Evolutionary conservation across 2,888 invertebrate species (phyloP), one percentile per base, ranked within the genome.

Genomic region (Physocephala rufipes): DNA sequence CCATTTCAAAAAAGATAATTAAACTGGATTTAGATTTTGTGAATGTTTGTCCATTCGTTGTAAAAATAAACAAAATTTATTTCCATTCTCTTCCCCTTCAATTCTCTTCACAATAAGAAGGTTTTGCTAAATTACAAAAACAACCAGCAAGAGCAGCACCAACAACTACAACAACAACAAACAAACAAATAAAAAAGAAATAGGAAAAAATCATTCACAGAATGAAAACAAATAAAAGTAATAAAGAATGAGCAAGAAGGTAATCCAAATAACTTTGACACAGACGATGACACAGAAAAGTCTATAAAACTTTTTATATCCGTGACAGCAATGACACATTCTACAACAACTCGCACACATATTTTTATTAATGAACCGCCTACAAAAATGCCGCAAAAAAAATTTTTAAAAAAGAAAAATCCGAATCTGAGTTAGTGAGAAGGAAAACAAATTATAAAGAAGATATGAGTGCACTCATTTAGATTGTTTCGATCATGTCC

Each of bases 241-340:
- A n/a, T n/a, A n/a, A n/a, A n/a, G n/a, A n/a, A n/a, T n/a, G n/a
- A n/a, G n/a, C n/a, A n/a, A n/a, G n/a, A n/a, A n/a, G n/a, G n/a
- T n/a, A n/a, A n/a, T n/a, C n/a, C n/a, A 19, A 62, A 21, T 28
- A 30, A 61, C 26, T 61, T n/a, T 13, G 26, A 13, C 2, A 30
- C 26, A 43, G 21, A 62, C n/a, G 30, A 19, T 51, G 51, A 53
- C 51, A 28, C 13, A n/a, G 49, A 26, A 65, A 51, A 51, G 19
- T 4, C 30, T 49, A 51, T 49, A 49, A 51, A 49, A 65, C 47
- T 64, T 64, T n/a, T 26, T 49, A 28, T 51, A 49, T 30, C 26
- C 9, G 5, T 51, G 51, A 65, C 65, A 65, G 65, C 51, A 28
- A 28, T 51, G 65, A 1, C 5, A 16, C 45, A 36, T 43, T 63